Base-by-base conservation (phyloP, 1,140 invertebrate species). In the Leptinotarsa lineolata region DNA sequence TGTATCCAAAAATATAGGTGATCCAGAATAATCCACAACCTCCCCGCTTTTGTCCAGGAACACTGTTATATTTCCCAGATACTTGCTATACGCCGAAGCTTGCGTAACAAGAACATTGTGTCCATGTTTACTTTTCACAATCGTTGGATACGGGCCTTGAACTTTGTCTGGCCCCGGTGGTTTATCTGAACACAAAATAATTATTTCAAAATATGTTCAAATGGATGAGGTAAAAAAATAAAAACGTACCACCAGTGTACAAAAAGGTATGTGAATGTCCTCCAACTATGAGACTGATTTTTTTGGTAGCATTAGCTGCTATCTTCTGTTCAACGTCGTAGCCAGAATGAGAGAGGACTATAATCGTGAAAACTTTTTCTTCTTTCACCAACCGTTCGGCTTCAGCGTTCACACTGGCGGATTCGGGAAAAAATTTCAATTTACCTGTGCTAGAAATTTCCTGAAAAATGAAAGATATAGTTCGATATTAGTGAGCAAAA, bases 281-380 rank as follows among this genome's bases (percentile, higher is more conserved):
- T 11, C 95, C 95, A 30, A 97, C 92, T 71, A 97, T 93, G 1
- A 93, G 88, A 74, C 93, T 91, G 45, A 96, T 89, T 72, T 76
- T 78, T 39, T 88, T 84, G 30, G 88, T 89, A 59, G 88, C 86
- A 30, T 88, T 84, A 12, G 75, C 76, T 0, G 94, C 95, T 72
- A 96, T 91, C 69, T 85, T 80, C 79, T 90, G 83, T 80, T 91
- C 90, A 13, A 85, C 83, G 4, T 79, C 78, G 74, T 84, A 88
- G 0, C 90, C 90, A 13, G 87, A 85, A 81, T 91, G 90, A 3
- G 90, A 90, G 22, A 91, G 79, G 8, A 87, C 88, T 20, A 83
- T 80, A 12, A 79, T 78, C 5, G 82, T 81, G 68, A 80, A 79
- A 61, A 80, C 76, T 45, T 70, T 45, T 72, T 83, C 77, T 69